Conservation (phyloP, 2,113 vertebrate genomes). For the Crocuta crocuta region DNA sequence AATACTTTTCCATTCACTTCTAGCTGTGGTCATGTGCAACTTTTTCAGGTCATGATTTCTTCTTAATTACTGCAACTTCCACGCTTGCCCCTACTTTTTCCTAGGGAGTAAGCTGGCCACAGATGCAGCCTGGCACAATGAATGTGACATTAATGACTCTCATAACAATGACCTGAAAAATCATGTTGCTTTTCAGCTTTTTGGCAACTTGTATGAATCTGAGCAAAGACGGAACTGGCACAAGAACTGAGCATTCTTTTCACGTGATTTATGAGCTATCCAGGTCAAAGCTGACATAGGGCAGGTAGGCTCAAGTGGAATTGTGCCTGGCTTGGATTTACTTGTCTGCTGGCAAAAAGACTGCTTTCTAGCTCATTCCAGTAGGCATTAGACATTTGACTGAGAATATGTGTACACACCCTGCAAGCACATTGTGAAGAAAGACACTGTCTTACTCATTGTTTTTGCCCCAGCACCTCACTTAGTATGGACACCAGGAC, state of each 20-base stretch:
- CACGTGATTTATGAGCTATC: not conserved
- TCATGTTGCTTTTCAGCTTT: not conserved
- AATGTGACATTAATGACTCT: not conserved
- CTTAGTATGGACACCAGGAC: not conserved
- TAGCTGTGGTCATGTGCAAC: not conserved
- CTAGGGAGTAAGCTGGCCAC: not conserved
- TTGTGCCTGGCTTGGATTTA: not conserved
- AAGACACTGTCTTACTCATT: not conserved
- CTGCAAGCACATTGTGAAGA: not conserved
- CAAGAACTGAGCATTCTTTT: not conserved
- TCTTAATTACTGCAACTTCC: not conserved
- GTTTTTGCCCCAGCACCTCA: not conserved
- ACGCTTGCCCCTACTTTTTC: not conserved
- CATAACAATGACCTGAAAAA: not conserved
- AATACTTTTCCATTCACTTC: not conserved
- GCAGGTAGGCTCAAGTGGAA: not conserved
- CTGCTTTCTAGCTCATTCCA: not conserved
- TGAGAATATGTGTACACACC: not conserved
- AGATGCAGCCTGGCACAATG: not conserved
- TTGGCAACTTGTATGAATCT: not conserved
- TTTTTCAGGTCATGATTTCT: not conserved
- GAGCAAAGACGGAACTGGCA: not conserved
- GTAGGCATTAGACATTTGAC: not conserved
- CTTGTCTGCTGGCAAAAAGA: slow-evolving; percentile 7
- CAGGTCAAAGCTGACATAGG: not conserved